Base-by-base conservation (phyloP, 2,113 vertebrate species). In the Eubucco bourcierii region DNA sequence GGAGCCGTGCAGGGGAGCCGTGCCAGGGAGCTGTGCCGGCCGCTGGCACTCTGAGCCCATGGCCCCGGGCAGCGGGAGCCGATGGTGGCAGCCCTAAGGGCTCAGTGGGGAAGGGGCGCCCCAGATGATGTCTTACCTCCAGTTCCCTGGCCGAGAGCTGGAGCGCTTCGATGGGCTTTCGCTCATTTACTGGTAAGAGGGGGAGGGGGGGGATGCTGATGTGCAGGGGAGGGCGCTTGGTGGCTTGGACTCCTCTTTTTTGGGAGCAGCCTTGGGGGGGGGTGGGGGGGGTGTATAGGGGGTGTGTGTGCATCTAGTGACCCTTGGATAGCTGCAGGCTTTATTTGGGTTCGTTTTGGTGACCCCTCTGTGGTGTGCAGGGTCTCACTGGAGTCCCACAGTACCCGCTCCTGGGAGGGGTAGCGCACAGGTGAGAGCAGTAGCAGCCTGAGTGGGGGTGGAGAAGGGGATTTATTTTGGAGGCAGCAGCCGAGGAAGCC, bases 101-200 rank as follows among this genome's bases (percentile, higher is more conserved):
- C 63, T 68, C 13, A 1, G 21, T 1, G 3, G 21, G 46, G 15
- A 65, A 21, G 0, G 10, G 18, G 31, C 71, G 50, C n/a, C 37
- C 53, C 34, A 3, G 83, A 95, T 91, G 37, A 98, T 98, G 98
- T 98, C 98, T 96, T 97, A 94, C 93, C 97, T 98, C 81, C 98
- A 97, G 78, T 96, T 97, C 41, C 90, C 96, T 17, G 97, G 97
- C 63, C 97, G 95, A 37, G 89, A 98, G 77, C 97, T 98, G 31
- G 98, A 98, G 97, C 98, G 93, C 41, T 98, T 98, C 34, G 98
- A 98, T 73, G 98, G 98, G 80, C 98, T 98, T 25, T 99, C 98
- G 21, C 98, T 98, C 88, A 98, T 99, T 17, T 99, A 98, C 97
- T 98, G 98, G 98, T 99, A 94, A 92, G 98, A 92, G 17, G 46